These are phyloP conservation scores for Ridgeia piscesae DNA, from an alignment of 1,140 invertebrate species.

Conservation along the genomic window DNA sequence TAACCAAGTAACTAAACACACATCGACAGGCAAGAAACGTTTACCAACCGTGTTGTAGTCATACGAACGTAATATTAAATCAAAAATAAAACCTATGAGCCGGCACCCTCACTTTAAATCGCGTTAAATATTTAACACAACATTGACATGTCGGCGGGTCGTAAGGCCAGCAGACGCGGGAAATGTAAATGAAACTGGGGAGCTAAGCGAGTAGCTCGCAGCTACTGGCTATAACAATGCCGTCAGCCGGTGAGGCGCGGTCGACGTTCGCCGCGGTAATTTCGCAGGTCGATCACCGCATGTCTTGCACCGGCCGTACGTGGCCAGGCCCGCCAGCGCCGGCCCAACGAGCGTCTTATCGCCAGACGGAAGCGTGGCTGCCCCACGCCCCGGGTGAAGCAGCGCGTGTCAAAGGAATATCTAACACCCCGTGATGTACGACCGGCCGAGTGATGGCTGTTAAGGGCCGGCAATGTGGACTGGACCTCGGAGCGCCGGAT, in stretches of 20 bases:
- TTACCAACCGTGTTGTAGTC: no score
- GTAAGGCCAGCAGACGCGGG: neutral
- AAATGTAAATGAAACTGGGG: neutral
- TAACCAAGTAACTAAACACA: no score
- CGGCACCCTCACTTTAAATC: no score
- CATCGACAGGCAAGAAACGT: no score
- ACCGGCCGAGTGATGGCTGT: neutral
- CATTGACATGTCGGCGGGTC: neutral
- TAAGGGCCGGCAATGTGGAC: neutral
- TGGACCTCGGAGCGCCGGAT: neutral
- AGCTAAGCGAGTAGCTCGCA: neutral
- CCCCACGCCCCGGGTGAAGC: neutral
- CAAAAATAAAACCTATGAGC: no score
- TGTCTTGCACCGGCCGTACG: neutral
- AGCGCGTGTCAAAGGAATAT: neutral
- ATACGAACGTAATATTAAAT: no score
- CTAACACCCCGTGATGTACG: neutral
- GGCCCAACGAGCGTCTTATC: neutral
- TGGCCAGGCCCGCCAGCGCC: neutral
- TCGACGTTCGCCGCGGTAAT: neutral
- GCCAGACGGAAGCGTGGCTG: neutral
- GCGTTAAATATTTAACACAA: no score
- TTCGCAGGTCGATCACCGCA: neutral
- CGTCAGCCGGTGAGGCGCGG: neutral
- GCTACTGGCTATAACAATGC: neutral